phyloP scores from a whole-genome alignment of 2,113 vertebrate species.

The Urocolius indicus region DNA sequence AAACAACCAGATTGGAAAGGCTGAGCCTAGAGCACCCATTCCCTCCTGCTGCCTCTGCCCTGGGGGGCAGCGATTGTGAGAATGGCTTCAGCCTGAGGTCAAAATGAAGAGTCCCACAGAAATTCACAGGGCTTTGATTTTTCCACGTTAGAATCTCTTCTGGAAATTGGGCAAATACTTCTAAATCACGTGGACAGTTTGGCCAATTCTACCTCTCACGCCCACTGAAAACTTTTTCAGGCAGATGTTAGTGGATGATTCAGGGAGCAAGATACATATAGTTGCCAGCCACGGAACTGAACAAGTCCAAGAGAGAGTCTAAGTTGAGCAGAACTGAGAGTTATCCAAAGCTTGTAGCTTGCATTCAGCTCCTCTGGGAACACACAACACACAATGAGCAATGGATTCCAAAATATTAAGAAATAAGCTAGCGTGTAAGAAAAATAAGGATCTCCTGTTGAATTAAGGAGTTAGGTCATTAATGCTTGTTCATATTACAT shows the following conservation, averaged over 20 bases:
- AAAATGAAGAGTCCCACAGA: background rate
- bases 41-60: background rate
- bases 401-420: slow-evolving; percentile 65
- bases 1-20: background rate
- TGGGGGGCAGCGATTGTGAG: background rate
- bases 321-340: slow-evolving; percentile 40
- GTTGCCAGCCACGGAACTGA: slow-evolving; percentile 47
- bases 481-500: slow-evolving; percentile 68
- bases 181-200: background rate
- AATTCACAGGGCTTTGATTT: background rate
- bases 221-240: slow-evolving; percentile 35
- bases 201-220: background rate
- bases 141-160: background rate
- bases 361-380: background rate
- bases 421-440: slow-evolving; percentile 63
- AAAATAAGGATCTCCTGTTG: slow-evolving; percentile 72
- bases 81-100: background rate
- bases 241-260: slow-evolving; percentile 51
- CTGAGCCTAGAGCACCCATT: background rate
- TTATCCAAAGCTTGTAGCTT: slow-evolving; percentile 35
- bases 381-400: slow-evolving; percentile 40
- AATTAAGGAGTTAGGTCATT: slow-evolving; percentile 71
- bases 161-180: background rate
- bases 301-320: slow-evolving; percentile 10
- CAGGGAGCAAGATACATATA: background rate